These are phyloP conservation scores for Linnaemya vulpina DNA, from an alignment of 2,888 invertebrate species.

Conservation along the genomic window DNA sequence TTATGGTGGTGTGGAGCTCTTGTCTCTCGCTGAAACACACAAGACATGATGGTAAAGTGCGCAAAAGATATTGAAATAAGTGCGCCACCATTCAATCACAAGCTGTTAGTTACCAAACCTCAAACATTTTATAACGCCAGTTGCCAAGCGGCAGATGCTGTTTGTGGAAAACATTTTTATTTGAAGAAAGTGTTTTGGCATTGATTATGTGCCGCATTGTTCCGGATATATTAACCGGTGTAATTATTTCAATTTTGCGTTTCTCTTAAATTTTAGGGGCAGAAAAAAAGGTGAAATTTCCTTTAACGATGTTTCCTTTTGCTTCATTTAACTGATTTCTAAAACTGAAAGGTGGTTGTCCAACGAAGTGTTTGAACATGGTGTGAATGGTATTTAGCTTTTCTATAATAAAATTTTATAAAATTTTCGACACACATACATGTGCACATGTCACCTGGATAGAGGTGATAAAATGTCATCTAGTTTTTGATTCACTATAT, in stretches of 20 bases:
- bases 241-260: conserved; percentile 52
- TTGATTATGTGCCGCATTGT: conserved; percentile 38
- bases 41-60: conserved; percentile 56
- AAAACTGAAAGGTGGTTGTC: conserved; percentile 4
- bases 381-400: not conserved
- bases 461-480: not conserved
- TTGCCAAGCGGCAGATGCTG: conserved; percentile 57
- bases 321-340: conserved; percentile 9
- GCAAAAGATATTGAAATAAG: conserved; percentile 59
- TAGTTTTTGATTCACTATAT: not conserved
- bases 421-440: not conserved
- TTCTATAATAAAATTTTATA: not conserved
- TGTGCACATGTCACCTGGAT: not conserved
- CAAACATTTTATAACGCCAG: conserved; percentile 11
- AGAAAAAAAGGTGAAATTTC: conserved; percentile 67
- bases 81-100: conserved; percentile 58
- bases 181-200: conserved; percentile 23
- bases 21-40: not conserved
- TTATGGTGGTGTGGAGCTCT: conserved; percentile 32
- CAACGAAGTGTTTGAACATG: conserved; percentile 43
- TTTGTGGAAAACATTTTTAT: conserved; percentile 39
- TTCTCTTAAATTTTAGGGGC: conserved; percentile 26
- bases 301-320: conserved; percentile 13
- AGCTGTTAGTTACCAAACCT: conserved; percentile 36
- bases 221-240: conserved; percentile 67